Percentiles rank a stretch among this genome's conserved stretches.
These are phyloP conservation scores for Polydesmus complanatus DNA, from an alignment of 2,888 invertebrate genomes.

Conservation along the genomic window DNA sequence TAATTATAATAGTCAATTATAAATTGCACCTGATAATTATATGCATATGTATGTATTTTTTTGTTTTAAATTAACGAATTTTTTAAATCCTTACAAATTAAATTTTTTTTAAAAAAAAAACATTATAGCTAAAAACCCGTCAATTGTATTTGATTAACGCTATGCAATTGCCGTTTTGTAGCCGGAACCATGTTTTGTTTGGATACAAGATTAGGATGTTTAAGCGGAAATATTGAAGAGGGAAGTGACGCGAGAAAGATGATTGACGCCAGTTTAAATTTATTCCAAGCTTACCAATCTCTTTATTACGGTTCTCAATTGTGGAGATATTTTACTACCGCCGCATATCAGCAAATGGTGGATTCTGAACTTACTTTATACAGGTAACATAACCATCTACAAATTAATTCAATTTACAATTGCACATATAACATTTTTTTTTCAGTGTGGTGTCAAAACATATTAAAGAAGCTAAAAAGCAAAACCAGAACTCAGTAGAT, in stretches of 20 bases:
- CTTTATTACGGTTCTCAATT: conserved; percentile 27
- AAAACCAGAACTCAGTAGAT: conserved; percentile 7
- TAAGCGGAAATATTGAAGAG: conserved; percentile 20
- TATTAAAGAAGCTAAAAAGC: conserved; percentile 15
- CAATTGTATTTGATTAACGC: no score
- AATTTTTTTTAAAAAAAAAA: no score
- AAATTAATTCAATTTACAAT: not conserved
- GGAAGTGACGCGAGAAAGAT: conserved; percentile 24
- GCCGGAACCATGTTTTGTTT: conserved; percentile 30
- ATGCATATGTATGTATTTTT: no score
- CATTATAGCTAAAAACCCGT: no score
- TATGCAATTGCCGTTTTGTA: conserved; percentile 17
- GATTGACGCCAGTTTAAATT: conserved; percentile 25
- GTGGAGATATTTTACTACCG: conserved; percentile 24
- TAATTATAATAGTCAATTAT: no score
- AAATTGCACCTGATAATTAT: no score
- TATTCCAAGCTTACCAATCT: conserved; percentile 28
- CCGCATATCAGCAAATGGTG: conserved; percentile 22
- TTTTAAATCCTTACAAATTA: no score
- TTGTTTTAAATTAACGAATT: not conserved
- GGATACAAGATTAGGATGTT: conserved; percentile 28
- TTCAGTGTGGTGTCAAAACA: conserved; percentile 19
- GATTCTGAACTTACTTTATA: conserved; percentile 23
- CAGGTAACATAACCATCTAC: conserved; percentile 20
- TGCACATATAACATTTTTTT: not conserved